Evolutionary conservation across 2,797 vertebrate species (phyloP).

Genomic region (Gallinago nigripennis): DNA sequence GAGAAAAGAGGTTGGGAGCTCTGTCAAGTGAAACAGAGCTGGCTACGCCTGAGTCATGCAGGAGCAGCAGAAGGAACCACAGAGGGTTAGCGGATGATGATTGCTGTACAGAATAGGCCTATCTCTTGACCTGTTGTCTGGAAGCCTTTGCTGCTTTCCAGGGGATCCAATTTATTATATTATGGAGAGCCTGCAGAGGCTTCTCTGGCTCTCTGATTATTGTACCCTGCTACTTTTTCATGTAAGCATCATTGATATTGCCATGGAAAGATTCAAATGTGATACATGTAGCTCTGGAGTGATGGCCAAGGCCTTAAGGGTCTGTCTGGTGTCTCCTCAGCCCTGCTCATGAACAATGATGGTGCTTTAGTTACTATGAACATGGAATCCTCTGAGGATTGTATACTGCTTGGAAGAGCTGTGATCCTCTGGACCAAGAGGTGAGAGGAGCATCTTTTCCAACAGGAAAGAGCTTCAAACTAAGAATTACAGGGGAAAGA

Average conservation of each 20-base stretch:
- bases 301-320: not conserved
- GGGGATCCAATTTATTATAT: not conserved
- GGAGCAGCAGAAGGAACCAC: not conserved
- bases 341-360: fast-evolving
- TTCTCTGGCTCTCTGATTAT: not conserved
- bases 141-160: not conserved
- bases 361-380: not conserved
- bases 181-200: not conserved
- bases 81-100: not conserved
- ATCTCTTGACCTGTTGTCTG: not conserved
- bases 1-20: not conserved
- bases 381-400: not conserved
- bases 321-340: not conserved
- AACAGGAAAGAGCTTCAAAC: not conserved
- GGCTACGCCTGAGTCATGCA: not conserved
- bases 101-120: not conserved
- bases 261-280: not conserved
- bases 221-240: not conserved
- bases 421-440: not conserved
- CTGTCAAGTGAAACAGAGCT: not conserved
- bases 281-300: not conserved
- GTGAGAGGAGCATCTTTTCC: not conserved
- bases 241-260: not conserved
- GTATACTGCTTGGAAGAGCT: not conserved
- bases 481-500: not conserved